Base-by-base conservation (phyloP, 2,797 vertebrate genomes). In the Etheostoma nigrum region DNA sequence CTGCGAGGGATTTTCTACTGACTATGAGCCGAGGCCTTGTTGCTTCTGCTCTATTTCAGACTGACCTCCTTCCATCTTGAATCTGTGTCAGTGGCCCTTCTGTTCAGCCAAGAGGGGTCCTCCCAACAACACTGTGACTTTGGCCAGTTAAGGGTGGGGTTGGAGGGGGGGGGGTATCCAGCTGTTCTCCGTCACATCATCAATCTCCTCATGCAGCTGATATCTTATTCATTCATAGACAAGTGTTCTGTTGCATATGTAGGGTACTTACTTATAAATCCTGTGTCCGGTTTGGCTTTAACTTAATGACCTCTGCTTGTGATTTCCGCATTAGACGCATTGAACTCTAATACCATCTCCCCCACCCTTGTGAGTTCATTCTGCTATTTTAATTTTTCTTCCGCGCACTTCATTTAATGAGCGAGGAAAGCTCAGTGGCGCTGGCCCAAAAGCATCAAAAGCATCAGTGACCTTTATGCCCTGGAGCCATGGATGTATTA, bases 21-120 rank as follows among this genome's bases (percentile, higher is more conserved):
- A 67, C 68, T 74, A 65, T 10, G 10, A 40, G 36, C 36, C 59
- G 23, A 54, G 74, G 66, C 72, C 81, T 85, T 81, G 86, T 92
- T 92, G 87, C 89, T 94, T 94, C 93, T 94, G 91, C 92, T 94
- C 91, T 83, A 91, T 72, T 94, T 95, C 90, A 89, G 74, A 73
- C 83, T 89, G 90, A 91, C 91, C 89, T 91, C 81, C 83, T 91
- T 91, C 86, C 61, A 78, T 83, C 76, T 79, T 78, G 67, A 89
- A 89, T 91, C 42, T 91, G 81, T 91, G 91, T 91, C 87, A 93
- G 72, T 69, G 82, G 74, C n/a, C 78, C 84, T 83, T 84, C 57
- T 90, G 84, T 63, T 86, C 76, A 73, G 76, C 71, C 67, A 44
- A 69, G 49, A 79, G 42, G 30, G 65, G 68, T 76, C 71, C 72